Evolutionary conservation across 2,113 vertebrate species (phyloP).

Genomic region (Tiliqua scincoides): DNA sequence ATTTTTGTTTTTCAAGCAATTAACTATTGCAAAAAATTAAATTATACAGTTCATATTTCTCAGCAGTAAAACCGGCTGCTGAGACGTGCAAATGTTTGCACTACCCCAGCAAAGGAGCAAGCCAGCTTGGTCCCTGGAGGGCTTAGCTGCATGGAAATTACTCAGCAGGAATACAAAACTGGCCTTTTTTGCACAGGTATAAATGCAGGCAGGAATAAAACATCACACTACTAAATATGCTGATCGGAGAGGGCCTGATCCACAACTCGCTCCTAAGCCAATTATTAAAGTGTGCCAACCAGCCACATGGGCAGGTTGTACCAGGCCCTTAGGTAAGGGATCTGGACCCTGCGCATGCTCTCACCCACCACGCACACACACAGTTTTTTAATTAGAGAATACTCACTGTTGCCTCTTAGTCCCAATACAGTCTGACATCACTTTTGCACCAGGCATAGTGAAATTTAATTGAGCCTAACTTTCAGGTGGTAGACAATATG

Average conservation of each 20-base stretch:
- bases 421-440: too few species aligned
- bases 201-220: constrained; percentile 55
- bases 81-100: constrained; percentile 40
- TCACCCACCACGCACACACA: too few species aligned
- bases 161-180: constrained; percentile 46
- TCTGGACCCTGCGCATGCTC: too few species aligned
- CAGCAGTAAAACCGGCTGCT: constrained; percentile 30
- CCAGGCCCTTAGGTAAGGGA: too few species aligned
- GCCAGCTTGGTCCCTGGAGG: constrained; percentile 48
- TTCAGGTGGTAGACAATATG: too few species aligned
- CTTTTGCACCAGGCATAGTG: too few species aligned
- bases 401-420: too few species aligned
- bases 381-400: too few species aligned
- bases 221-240: constrained; percentile 44
- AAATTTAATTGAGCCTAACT: too few species aligned
- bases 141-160: constrained; percentile 53
- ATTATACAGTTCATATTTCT: constrained; percentile 50
- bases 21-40: constrained; percentile 52
- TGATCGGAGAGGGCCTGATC: constrained; percentile 25
- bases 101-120: constrained; percentile 30
- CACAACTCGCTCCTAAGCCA: background rate
- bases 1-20: constrained; percentile 23
- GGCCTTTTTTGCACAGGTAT: constrained; percentile 46
- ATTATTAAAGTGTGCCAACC: too few species aligned
- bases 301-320: too few species aligned